A percentile compares a stretch with the other conserved stretches of the same genome.
Conservation (phyloP, 2,113 vertebrate species). For the Cyanoderma ruficeps region DNA sequence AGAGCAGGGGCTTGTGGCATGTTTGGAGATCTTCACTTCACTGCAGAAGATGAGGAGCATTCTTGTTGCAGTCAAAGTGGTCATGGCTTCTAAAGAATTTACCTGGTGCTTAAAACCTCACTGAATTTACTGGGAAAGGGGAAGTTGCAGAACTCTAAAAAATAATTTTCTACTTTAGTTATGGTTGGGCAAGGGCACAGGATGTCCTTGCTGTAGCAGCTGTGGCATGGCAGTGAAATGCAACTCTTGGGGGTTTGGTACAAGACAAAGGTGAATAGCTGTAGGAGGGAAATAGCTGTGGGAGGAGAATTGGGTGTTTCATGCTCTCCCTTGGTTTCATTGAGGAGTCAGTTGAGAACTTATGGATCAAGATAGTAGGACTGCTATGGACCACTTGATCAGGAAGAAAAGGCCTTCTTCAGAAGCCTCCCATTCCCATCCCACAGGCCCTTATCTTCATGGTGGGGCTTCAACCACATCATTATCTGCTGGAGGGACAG, state of each 20-base stretch:
- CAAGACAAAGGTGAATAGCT: not conserved
- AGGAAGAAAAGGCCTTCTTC: not conserved
- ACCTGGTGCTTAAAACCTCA: not conserved
- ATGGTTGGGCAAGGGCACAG: not conserved
- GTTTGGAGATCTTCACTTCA: not conserved
- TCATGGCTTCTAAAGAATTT: not conserved
- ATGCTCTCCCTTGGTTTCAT: not conserved
- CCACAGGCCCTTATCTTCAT: not conserved
- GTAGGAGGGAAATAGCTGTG: not conserved
- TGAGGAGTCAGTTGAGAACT: not conserved
- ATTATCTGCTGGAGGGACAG: not conserved
- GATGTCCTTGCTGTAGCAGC: not conserved
- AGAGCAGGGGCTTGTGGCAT: not conserved
- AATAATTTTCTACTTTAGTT: not conserved
- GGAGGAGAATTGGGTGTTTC: not conserved
- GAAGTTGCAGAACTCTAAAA: not conserved
- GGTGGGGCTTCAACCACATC: not conserved
- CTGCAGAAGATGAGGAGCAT: not conserved
- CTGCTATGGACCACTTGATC: not conserved
- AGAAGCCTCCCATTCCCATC: not conserved
- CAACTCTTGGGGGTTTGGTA: not conserved
- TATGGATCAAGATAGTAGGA: not conserved
- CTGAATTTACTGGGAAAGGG: not conserved
- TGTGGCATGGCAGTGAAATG: not conserved
- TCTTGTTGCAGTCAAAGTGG: not conserved